These are phyloP conservation scores for Mystacides longicornis DNA, from an alignment of 2,888 invertebrate species.

Conservation along the genomic window DNA sequence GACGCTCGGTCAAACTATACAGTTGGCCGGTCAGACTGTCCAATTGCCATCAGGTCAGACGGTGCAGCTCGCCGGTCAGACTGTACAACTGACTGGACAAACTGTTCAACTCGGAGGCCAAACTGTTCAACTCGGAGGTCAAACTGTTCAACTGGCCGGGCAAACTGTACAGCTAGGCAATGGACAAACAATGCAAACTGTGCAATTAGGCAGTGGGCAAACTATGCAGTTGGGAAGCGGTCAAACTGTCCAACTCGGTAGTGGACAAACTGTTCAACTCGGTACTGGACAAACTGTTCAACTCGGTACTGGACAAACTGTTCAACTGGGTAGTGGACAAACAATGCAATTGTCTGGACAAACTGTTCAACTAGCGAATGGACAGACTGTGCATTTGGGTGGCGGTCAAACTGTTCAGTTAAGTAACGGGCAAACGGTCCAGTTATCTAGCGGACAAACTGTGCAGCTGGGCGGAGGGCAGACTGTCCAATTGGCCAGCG, in stretches of 20 bases:
- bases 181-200: conserved; percentile 35
- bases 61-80: conserved; percentile 44
- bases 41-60: conserved; percentile 41
- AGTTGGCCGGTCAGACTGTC: conserved; percentile 37
- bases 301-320: conserved; percentile 35
- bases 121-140: conserved; percentile 27
- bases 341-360: conserved; percentile 33
- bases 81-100: conserved; percentile 49
- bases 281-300: conserved; percentile 38
- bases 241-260: conserved; percentile 35
- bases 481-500: conserved; percentile 37
- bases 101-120: conserved; percentile 34
- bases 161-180: conserved; percentile 46
- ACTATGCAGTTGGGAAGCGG: conserved; percentile 43
- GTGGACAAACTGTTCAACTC: conserved; percentile 32
- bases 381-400: conserved; percentile 44
- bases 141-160: conserved; percentile 45
- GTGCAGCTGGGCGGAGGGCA: conserved; percentile 41
- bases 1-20: conserved; percentile 29
- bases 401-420: conserved; percentile 43
- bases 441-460: conserved; percentile 31
- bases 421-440: conserved; percentile 33
- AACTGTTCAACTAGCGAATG: conserved; percentile 37
- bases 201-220: conserved; percentile 37
- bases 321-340: conserved; percentile 40